Base-by-base conservation (phyloP, 2,113 vertebrate genomes). In the Condylura cristata region DNA sequence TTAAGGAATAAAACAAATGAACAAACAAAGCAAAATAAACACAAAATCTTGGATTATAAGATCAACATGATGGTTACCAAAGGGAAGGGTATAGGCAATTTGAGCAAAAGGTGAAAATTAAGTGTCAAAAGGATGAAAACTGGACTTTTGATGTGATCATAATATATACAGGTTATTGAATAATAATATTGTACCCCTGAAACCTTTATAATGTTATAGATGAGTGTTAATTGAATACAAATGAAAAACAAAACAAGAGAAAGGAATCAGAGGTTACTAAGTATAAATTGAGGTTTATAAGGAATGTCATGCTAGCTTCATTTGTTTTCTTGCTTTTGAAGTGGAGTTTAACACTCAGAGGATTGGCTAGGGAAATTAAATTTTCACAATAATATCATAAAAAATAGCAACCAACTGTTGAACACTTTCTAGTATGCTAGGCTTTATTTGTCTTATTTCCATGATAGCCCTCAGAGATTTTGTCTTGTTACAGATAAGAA, bases 261-360 rank as follows among this genome's bases (percentile, higher is more conserved):
- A 74, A 71, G n/a, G 30, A 70, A 39, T 39, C 48, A 16, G 86
- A 65, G 26, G 22, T 66, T 95, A 65, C 34, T 53, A 91, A 89
- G 58, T 32, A 56, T 48, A 34, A 61, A 71, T 58, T 34, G 32
- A 56, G 11, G 6, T 80, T 95, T 68, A 61, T 37, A 66, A 74
- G 34, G 74, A 94, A 82, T 48, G 78, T 78, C 74, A 72, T 17
- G n/a, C 34, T 78, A 34, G 44, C 17, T 72, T 80, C 24, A 44
- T 88, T 72, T 41, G 46, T 78, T 84, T 90, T 48, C 41, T 91
- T 86, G 80, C n/a, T 91, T 94, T 90, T 58, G 79, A 90, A 95
- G 75, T 41, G 61, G 46, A 71, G 24, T 39, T 86, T 84, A 70
- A 78, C 88, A 91, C 90, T 51, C 2, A 60, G 58, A 70, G 30